Percentiles rank a stretch among this genome's conserved stretches.
phyloP scores from a whole-genome alignment of 2,113 vertebrate genomes.

The Cynocephalus volans region DNA sequence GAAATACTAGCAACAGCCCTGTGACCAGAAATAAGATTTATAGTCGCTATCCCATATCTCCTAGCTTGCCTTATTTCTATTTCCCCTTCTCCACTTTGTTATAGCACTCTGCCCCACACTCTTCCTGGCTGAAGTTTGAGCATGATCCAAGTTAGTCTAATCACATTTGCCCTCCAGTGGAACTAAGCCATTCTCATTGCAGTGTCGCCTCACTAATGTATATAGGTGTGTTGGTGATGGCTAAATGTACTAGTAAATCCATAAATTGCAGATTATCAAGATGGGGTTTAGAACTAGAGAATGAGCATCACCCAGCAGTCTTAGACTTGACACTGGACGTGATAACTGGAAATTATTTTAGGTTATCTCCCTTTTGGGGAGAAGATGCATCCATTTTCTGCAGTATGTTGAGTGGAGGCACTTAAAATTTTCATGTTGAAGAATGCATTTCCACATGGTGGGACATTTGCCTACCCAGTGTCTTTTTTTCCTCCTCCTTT shows the following conservation, averaged over 20 bases:
- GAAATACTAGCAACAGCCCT: neutral
- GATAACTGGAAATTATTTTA: slow-evolving; percentile 22
- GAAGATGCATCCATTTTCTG: neutral
- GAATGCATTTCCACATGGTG: neutral
- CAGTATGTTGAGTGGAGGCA: neutral
- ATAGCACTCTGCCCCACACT: neutral
- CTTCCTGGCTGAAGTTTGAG: neutral
- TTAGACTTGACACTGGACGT: neutral
- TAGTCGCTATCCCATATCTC: neutral
- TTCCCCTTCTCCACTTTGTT: neutral
- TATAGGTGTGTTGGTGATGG: neutral
- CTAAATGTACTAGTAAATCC: neutral
- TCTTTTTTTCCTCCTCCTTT: neutral
- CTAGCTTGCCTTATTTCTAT: neutral
- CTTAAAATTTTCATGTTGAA: neutral
- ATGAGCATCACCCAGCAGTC: slow-evolving; percentile 24
- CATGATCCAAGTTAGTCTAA: neutral
- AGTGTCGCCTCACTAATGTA: neutral
- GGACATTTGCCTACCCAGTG: neutral
- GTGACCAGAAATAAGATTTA: neutral
- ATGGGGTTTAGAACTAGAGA: neutral
- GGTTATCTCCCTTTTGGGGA: neutral
- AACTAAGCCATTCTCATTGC: neutral
- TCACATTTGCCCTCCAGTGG: neutral
- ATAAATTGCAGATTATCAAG: neutral